These are phyloP conservation scores for Strigamia crassipes DNA, from an alignment of 2,888 invertebrate species.

Conservation along the genomic window DNA sequence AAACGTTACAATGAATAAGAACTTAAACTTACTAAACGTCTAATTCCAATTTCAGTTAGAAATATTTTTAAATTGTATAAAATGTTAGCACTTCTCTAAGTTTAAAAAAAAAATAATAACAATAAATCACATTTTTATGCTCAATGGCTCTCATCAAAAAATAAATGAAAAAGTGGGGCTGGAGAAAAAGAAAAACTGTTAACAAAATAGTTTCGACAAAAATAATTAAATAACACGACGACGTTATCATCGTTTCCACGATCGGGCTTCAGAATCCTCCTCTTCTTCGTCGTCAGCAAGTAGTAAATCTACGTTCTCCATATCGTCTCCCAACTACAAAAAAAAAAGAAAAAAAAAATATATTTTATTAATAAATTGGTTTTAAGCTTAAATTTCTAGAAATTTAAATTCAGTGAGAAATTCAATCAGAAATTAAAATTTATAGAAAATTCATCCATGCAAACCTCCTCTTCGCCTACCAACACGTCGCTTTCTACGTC, in stretches of 20 bases:
- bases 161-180: background rate
- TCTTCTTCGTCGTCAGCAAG: constrained; percentile 87
- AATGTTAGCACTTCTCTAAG: background rate
- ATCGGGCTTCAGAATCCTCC: constrained; percentile 80
- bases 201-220: constrained; percentile 11
- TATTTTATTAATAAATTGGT: background rate
- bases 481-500: constrained; percentile 25
- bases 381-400: background rate
- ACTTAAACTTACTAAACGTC: background rate
- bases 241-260: constrained; percentile 77
- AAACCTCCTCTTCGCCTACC: constrained; percentile 32
- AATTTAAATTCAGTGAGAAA: background rate
- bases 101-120: background rate
- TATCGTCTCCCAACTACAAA: constrained; percentile 50
- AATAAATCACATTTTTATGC: constrained; percentile 30
- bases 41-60: background rate
- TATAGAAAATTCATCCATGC: background rate
- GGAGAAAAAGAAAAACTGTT: background rate
- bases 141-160: background rate
- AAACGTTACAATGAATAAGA: background rate
- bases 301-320: constrained; percentile 67
- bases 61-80: background rate
- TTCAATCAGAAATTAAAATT: background rate
- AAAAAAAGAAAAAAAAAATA: background rate
- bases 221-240: background rate